These are phyloP conservation scores for Sylvilagus floridanus DNA, from an alignment of 2,797 vertebrate species.

Conservation along the genomic window DNA sequence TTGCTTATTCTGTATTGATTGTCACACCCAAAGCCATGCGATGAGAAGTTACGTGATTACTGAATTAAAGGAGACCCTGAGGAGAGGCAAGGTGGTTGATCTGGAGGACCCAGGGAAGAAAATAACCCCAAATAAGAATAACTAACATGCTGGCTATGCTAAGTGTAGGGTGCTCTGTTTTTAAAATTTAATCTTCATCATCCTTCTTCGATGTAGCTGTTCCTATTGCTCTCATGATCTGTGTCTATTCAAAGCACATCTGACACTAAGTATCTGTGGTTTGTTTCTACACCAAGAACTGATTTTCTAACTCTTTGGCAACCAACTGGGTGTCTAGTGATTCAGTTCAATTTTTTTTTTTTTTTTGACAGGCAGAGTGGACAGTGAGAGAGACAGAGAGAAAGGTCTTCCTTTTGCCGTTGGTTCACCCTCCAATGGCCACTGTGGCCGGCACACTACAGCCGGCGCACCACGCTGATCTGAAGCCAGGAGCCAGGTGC, in stretches of 20 bases:
- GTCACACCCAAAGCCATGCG: neutral
- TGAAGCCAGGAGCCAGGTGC: too few relatives aligned
- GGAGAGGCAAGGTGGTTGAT: neutral
- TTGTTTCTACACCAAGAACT: neutral
- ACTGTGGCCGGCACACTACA: fast-evolving
- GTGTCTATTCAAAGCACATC: neutral
- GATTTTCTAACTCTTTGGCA: neutral
- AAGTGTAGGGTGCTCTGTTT: neutral
- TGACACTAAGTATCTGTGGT: neutral
- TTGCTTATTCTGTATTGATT: neutral
- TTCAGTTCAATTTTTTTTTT: neutral
- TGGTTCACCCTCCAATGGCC: too few relatives aligned
- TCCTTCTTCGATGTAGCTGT: neutral
- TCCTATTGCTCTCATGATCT: neutral
- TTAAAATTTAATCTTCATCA: neutral
- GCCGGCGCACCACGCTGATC: too few relatives aligned
- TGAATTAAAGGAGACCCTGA: neutral
- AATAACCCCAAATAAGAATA: neutral
- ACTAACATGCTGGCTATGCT: neutral
- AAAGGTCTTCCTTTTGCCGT: too few relatives aligned
- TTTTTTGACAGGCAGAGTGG: too few relatives aligned
- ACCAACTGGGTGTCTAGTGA: neutral
- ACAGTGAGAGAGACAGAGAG: too few relatives aligned
- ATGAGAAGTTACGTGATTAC: neutral
- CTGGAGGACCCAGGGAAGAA: neutral